Percentiles rank a stretch among this genome's conserved stretches.
Evolutionary conservation across 2,797 vertebrate species (phyloP).

Genomic region (Cynopterus sphinx): DNA sequence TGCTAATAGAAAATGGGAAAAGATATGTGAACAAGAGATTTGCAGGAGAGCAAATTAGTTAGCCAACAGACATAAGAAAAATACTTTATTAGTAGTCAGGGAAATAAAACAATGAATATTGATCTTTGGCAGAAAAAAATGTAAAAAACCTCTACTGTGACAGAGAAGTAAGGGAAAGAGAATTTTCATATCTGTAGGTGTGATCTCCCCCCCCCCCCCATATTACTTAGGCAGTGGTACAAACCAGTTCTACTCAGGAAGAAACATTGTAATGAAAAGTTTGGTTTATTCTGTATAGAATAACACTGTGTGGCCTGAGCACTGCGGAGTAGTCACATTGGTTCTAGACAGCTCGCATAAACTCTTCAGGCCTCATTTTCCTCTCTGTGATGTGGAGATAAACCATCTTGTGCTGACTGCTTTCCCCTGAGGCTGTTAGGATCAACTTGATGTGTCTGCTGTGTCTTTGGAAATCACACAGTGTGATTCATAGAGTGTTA

Average conservation of each 20-base stretch:
- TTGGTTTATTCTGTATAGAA: not conserved
- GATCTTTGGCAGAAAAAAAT: not conserved
- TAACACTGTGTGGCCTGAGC: not conserved
- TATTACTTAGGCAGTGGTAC: not conserved
- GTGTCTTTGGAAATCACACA: not conserved
- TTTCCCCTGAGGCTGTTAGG: not conserved
- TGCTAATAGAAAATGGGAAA: not conserved
- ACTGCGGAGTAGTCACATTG: not conserved
- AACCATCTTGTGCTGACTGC: not conserved
- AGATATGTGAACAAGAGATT: not conserved
- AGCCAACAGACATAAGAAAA: not conserved
- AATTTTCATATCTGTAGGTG: not conserved
- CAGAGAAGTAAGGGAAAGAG: not conserved
- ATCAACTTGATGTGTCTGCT: not conserved
- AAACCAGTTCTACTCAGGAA: not conserved
- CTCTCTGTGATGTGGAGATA: not conserved
- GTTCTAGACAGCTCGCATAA: not conserved
- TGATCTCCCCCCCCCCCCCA: not conserved
- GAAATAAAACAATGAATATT: constrained; percentile 29
- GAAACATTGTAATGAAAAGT: not conserved
- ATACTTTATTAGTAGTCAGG: constrained; percentile 31
- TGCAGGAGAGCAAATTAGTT: constrained; percentile 11
- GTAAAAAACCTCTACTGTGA: not conserved
- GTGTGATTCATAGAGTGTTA: not conserved
- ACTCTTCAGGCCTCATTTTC: not conserved